Evolutionary conservation across 2,888 invertebrate species (phyloP).

Genomic region (Drosophila ustulata): DNA sequence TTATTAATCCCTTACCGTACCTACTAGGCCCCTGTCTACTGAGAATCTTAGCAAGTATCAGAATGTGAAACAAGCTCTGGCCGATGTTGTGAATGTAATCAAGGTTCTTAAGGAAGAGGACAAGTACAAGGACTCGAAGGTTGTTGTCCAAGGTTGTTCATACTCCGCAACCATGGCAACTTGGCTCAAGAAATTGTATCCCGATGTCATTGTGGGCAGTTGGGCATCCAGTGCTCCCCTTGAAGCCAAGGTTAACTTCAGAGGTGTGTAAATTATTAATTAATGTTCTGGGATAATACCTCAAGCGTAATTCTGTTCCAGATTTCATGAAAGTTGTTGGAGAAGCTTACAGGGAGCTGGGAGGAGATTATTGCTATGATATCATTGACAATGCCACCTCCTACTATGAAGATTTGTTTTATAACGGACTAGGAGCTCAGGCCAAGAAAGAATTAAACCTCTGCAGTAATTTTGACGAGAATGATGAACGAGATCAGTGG

Average conservation of each 20-base stretch:
- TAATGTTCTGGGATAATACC: not conserved
- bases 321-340: constrained; percentile 78
- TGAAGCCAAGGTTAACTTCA: constrained; percentile 87
- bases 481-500: constrained; percentile 63
- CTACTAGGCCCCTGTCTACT: constrained; percentile 70
- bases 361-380: constrained; percentile 68
- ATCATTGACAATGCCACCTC: constrained; percentile 65
- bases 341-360: constrained; percentile 57
- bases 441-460: constrained; percentile 65
- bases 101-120: constrained; percentile 70
- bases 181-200: constrained; percentile 88
- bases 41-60: constrained; percentile 14
- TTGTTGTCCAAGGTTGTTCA: constrained; percentile 87
- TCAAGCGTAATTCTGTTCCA: constrained; percentile 10
- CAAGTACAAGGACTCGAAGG: constrained; percentile 79
- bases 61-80: constrained; percentile 12
- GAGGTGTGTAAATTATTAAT: constrained; percentile 50
- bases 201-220: constrained; percentile 86
- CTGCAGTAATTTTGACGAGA: constrained; percentile 64
- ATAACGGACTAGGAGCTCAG: constrained; percentile 33
- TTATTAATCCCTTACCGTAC: not conserved
- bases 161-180: constrained; percentile 88
- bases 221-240: constrained; percentile 89
- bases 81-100: constrained; percentile 86
- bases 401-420: constrained; percentile 60